These are phyloP conservation scores for Oryctes rhinoceros DNA, from an alignment of 1,140 invertebrate species.

Conservation along the genomic window DNA sequence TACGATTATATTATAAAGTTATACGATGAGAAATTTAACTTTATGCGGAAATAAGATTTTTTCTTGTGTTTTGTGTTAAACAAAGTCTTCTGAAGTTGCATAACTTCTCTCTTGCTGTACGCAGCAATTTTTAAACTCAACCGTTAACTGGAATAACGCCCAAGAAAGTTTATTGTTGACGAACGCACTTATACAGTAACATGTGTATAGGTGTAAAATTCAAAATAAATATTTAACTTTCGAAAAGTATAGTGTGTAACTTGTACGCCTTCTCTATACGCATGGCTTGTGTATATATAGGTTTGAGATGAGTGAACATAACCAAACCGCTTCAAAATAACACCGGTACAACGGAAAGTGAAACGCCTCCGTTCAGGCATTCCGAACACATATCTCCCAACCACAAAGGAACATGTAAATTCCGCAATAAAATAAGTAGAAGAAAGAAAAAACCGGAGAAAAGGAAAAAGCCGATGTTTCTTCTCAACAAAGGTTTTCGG, in stretches of 20 bases:
- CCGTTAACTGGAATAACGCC: too few relatives aligned
- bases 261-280: background rate
- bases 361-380: background rate
- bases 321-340: constrained; percentile 4
- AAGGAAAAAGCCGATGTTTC: background rate
- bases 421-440: constrained; percentile 15
- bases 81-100: too few relatives aligned
- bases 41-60: too few relatives aligned
- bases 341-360: background rate
- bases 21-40: too few relatives aligned
- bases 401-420: constrained; percentile 14
- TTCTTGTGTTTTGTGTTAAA: too few relatives aligned
- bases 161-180: too few relatives aligned
- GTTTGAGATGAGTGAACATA: background rate
- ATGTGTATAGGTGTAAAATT: constrained; percentile 11
- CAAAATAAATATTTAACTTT: constrained; percentile 16
- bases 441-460: background rate
- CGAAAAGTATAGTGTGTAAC: constrained; percentile 1
- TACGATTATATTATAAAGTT: too few relatives aligned
- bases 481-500: constrained; percentile 10
- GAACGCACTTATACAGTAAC: too few relatives aligned
- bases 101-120: too few relatives aligned
- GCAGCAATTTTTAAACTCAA: too few relatives aligned
- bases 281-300: background rate
- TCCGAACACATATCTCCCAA: background rate